phyloP scores from a whole-genome alignment of 1,140 invertebrate genomes.

The Gryllus bimaculatus region DNA sequence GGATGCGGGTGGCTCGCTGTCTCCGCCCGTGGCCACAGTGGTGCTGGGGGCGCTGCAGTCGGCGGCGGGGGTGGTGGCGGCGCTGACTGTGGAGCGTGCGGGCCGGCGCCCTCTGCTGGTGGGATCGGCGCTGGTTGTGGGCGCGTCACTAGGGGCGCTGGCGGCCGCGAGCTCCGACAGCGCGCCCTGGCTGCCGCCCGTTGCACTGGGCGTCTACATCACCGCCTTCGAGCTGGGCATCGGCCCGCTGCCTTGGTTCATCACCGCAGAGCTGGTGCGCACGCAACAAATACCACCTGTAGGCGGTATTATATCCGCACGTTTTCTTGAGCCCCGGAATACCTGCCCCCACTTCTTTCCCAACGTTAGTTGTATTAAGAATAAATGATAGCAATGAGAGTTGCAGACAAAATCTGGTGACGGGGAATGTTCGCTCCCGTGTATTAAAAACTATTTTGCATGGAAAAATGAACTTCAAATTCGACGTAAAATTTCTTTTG shows the following conservation, averaged over 20 bases:
- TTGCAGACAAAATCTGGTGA: too few species aligned
- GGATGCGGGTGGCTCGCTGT: neutral
- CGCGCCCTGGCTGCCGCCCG: neutral
- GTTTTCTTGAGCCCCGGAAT: too few species aligned
- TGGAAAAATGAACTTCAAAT: too few species aligned
- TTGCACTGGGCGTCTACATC: neutral
- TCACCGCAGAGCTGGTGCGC: neutral
- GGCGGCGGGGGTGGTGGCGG: neutral
- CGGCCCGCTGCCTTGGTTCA: neutral
- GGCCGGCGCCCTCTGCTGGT: conserved; percentile 7
- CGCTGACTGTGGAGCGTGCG: neutral
- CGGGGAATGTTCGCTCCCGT: too few species aligned
- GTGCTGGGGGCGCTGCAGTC: conserved; percentile 6
- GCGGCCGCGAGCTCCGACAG: neutral
- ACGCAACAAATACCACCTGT: neutral
- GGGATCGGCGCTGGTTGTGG: neutral
- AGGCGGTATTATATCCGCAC: too few species aligned
- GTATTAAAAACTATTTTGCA: too few species aligned
- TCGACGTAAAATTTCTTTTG: too few species aligned
- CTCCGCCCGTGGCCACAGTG: neutral
- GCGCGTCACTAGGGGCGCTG: neutral
- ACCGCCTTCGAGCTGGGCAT: neutral
- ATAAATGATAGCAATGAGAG: too few species aligned
- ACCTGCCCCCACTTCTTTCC: too few species aligned
- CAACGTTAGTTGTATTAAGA: too few species aligned